phyloP scores from a whole-genome alignment of 2,797 vertebrate genomes.

The Alfaro cultratus region DNA sequence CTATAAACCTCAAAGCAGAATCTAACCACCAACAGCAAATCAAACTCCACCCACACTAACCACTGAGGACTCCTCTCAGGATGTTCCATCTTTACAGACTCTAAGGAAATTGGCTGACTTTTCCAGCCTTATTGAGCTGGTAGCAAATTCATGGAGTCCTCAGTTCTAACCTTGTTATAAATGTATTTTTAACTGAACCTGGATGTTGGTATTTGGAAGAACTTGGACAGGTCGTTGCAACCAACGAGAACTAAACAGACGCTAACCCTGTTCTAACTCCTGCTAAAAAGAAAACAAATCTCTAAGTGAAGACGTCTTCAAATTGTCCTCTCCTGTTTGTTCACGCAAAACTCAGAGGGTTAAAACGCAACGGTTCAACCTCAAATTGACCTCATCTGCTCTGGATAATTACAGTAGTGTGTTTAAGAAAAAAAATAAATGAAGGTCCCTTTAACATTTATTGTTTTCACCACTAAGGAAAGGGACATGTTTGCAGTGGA shows the following conservation, averaged over 20 bases:
- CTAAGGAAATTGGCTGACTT: slow-evolving; percentile 10
- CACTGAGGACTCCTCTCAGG: slow-evolving; percentile 72
- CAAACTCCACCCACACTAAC: slow-evolving; percentile 79
- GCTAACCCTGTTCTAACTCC: slow-evolving; percentile 71
- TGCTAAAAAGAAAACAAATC: slow-evolving; percentile 45
- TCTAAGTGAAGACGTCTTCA: slow-evolving; percentile 16
- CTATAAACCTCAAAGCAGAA: slow-evolving; percentile 69
- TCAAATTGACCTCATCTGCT: slow-evolving; percentile 56
- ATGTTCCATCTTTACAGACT: slow-evolving; percentile 7
- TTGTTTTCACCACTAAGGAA: slow-evolving; percentile 69
- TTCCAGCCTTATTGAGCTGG: slow-evolving; percentile 38
- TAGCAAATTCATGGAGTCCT: slow-evolving; percentile 68
- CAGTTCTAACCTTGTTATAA: slow-evolving; percentile 82
- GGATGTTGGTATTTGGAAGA: slow-evolving; percentile 70
- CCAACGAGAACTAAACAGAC: slow-evolving; percentile 49
- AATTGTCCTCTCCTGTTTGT: slow-evolving; percentile 16
- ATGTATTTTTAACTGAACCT: slow-evolving; percentile 56
- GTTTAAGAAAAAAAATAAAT: slow-evolving; percentile 25
- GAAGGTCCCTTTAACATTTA: slow-evolving; percentile 87
- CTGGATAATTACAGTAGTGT: slow-evolving; percentile 38
- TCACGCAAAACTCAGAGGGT: slow-evolving; percentile 81
- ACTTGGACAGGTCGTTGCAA: slow-evolving; percentile 67
- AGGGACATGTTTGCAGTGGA: slow-evolving; percentile 32
- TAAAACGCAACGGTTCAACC: slow-evolving; percentile 70
- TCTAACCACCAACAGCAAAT: slow-evolving; percentile 84